Percentiles rank a stretch among this genome's conserved stretches.
These are phyloP conservation scores for Phyto melanocephala DNA, from an alignment of 2,888 invertebrate species.

Conservation along the genomic window DNA sequence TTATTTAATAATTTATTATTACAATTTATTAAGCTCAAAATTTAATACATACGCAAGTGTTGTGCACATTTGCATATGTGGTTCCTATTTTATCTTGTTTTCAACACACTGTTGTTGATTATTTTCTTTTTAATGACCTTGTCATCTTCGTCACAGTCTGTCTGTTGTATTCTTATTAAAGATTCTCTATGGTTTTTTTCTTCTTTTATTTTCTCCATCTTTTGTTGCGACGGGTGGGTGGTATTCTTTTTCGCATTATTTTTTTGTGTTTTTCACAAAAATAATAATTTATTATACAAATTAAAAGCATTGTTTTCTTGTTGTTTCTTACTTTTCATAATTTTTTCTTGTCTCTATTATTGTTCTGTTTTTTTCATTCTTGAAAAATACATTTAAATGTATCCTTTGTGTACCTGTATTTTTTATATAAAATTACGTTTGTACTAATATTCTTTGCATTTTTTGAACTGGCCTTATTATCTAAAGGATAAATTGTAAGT, in stretches of 20 bases:
- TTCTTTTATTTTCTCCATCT: not conserved
- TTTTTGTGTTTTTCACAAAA: not conserved
- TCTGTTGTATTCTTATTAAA: not conserved
- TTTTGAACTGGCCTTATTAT: too few relatives aligned
- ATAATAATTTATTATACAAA: constrained; percentile 4
- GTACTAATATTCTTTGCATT: too few relatives aligned
- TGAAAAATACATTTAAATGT: not conserved
- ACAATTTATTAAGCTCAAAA: constrained; percentile 7
- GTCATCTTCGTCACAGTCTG: not conserved
- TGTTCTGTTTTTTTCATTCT: not conserved
- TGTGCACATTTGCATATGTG: too few relatives aligned
- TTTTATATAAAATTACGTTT: too few relatives aligned
- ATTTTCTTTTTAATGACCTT: constrained; percentile 20
- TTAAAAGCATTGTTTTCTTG: not conserved
- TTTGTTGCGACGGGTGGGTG: not conserved
- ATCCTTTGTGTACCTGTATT: constrained; percentile 1
- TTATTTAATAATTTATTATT: constrained; percentile 5
- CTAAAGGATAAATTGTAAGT: too few relatives aligned
- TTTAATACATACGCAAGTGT: too few relatives aligned
- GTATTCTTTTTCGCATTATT: not conserved
- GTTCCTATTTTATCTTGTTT: too few relatives aligned
- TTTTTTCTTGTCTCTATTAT: not conserved
- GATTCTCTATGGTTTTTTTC: not conserved
- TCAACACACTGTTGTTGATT: not conserved
- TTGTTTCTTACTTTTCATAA: not conserved